Evolutionary conservation across 1,140 invertebrate species (phyloP).

Genomic region (Apis cerana): DNA sequence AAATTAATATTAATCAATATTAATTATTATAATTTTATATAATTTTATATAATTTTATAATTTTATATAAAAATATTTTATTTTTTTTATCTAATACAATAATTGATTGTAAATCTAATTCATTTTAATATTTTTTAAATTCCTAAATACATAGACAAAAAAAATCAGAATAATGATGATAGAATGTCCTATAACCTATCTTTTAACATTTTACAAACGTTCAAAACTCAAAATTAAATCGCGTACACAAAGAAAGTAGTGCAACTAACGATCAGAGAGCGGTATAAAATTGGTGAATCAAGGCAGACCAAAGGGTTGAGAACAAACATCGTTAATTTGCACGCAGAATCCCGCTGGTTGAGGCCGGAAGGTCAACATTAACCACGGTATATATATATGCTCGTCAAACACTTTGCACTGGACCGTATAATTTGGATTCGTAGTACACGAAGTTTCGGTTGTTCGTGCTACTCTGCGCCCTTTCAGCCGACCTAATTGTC

Average conservation of each 20-base stretch:
- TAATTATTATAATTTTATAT: no score
- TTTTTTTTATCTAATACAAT: no score
- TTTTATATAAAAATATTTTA: no score
- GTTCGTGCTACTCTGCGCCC: conserved; percentile 41
- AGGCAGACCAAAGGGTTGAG: conserved; percentile 70
- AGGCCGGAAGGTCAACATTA: conserved; percentile 77
- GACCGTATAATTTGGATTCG: conserved; percentile 66
- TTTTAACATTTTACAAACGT: background rate
- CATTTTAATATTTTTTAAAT: background rate
- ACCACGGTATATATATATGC: conserved; percentile 62
- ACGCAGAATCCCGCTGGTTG: conserved; percentile 65
- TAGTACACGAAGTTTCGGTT: conserved; percentile 54
- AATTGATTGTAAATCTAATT: background rate
- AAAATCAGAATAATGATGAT: background rate
- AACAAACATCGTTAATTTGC: conserved; percentile 79
- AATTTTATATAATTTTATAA: no score
- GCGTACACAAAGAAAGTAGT: background rate
- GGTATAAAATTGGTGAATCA: conserved; percentile 34
- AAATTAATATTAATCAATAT: background rate
- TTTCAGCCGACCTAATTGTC: conserved; percentile 69
- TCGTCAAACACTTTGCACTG: conserved; percentile 73
- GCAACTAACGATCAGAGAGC: background rate
- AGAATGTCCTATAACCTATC: background rate
- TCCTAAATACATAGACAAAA: background rate
- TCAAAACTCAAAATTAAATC: background rate